Percentiles rank a stretch among this genome's conserved stretches.
phyloP scores from a whole-genome alignment of 2,888 invertebrate genomes.

The Adelphocoris suturalis region DNA sequence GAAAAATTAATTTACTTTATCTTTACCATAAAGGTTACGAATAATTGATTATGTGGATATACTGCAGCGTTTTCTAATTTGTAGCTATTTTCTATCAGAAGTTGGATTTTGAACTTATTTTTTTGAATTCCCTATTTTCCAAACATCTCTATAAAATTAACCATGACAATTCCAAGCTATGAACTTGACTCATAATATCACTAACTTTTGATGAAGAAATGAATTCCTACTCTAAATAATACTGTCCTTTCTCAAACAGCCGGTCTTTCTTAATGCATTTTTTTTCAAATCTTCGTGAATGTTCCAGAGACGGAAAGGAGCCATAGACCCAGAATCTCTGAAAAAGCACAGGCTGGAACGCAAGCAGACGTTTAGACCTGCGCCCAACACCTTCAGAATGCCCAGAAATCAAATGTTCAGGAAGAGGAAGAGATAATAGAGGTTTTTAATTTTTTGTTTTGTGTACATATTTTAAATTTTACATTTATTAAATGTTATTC shows the following conservation, averaged over 20 bases:
- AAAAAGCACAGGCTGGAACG: conserved; percentile 86
- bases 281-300: neutral
- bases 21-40: too few relatives aligned
- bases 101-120: too few relatives aligned
- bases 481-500: conserved; percentile 40
- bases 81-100: too few relatives aligned
- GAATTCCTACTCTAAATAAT: neutral
- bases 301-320: conserved; percentile 63
- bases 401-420: conserved; percentile 72
- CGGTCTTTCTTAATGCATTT: neutral
- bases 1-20: too few relatives aligned
- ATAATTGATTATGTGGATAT: too few relatives aligned
- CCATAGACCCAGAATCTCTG: conserved; percentile 80
- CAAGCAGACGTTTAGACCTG: conserved; percentile 81
- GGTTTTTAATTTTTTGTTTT: conserved; percentile 22
- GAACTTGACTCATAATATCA: too few relatives aligned
- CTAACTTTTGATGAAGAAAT: neutral
- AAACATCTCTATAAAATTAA: too few relatives aligned
- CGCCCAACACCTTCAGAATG: conserved; percentile 75
- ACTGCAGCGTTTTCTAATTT: too few relatives aligned
- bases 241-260: neutral
- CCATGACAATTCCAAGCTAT: too few relatives aligned
- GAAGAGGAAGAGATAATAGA: conserved; percentile 64
- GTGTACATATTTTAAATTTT: neutral
- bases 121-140: too few relatives aligned